A percentile compares a stretch with the other conserved stretches of the same genome.
phyloP scores from a whole-genome alignment of 2,797 vertebrate species.

The Atherinosoma microstoma region DNA sequence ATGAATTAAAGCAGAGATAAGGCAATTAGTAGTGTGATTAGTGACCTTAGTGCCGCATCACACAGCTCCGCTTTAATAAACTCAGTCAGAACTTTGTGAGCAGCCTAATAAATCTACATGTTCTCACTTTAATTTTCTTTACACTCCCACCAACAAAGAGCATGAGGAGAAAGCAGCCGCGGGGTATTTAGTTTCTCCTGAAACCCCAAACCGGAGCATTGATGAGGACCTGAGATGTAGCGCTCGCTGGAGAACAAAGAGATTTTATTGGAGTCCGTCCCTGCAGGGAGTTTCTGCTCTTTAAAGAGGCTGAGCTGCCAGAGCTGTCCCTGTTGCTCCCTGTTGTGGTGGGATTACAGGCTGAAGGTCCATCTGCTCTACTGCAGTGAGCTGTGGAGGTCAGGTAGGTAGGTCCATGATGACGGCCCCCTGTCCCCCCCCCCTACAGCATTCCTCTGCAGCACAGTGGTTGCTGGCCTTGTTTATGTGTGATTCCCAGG shows the following conservation, averaged over 20 bases:
- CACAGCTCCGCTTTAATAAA: conserved; percentile 39
- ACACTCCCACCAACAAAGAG: conserved; percentile 43
- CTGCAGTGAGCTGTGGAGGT: conserved; percentile 59
- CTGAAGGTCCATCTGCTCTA: conserved; percentile 65
- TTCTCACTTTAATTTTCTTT: conserved; percentile 22
- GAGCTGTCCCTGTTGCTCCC: conserved; percentile 55
- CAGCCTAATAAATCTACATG: conserved; percentile 50
- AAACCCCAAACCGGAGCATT: conserved; percentile 60
- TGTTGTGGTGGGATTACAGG: conserved; percentile 69
- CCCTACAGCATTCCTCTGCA: conserved; percentile 46
- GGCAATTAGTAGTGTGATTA: not conserved
- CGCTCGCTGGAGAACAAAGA: conserved; percentile 72
- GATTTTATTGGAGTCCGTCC: conserved; percentile 74
- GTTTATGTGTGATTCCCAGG: conserved; percentile 8
- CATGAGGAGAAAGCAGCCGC: conserved; percentile 42
- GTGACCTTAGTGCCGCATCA: not conserved
- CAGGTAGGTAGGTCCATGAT: conserved; percentile 44
- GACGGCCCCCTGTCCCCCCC: conserved; percentile 39
- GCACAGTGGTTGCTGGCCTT: conserved; percentile 24
- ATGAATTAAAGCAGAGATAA: not conserved
- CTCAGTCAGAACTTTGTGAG: conserved; percentile 22
- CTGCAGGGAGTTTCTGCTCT: conserved; percentile 69
- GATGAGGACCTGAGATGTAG: conserved; percentile 69
- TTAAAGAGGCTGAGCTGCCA: conserved; percentile 59
- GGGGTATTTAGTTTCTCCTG: conserved; percentile 60